Conservation (phyloP, 1,140 invertebrate genomes). For the Chironomus striatipennis region DNA sequence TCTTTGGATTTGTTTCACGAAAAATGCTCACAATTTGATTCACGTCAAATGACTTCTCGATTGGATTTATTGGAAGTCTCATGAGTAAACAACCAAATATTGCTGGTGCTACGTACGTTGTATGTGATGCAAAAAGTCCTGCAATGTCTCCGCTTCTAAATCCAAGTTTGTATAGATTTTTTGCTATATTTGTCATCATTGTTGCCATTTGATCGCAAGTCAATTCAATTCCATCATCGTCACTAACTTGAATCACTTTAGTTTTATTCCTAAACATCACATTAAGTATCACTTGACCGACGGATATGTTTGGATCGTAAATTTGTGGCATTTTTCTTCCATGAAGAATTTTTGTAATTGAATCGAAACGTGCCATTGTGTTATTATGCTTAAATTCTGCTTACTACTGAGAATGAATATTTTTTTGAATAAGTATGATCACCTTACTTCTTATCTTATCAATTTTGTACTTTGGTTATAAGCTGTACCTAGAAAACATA, state of each 20-base stretch:
- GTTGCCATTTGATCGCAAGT: neutral
- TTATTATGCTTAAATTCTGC: neutral
- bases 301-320: neutral
- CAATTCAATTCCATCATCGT: slow-evolving; percentile 13
- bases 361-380: neutral
- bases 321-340: neutral
- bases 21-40: slow-evolving; percentile 33
- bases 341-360: neutral
- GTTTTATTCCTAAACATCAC: neutral
- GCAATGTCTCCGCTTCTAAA: neutral
- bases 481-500: no score
- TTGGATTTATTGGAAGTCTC: neutral
- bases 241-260: neutral
- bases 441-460: neutral
- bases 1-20: slow-evolving; percentile 33
- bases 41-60: neutral
- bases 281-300: neutral
- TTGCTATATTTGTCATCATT: neutral
- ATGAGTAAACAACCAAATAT: neutral
- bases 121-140: neutral
- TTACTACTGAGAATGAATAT: neutral
- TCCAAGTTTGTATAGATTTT: neutral
- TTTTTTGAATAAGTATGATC: neutral
- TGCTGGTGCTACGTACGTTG: neutral
- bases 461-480: neutral